Evolutionary conservation across 2,797 vertebrate genomes (phyloP).

Genomic region (Enoplosus armatus): DNA sequence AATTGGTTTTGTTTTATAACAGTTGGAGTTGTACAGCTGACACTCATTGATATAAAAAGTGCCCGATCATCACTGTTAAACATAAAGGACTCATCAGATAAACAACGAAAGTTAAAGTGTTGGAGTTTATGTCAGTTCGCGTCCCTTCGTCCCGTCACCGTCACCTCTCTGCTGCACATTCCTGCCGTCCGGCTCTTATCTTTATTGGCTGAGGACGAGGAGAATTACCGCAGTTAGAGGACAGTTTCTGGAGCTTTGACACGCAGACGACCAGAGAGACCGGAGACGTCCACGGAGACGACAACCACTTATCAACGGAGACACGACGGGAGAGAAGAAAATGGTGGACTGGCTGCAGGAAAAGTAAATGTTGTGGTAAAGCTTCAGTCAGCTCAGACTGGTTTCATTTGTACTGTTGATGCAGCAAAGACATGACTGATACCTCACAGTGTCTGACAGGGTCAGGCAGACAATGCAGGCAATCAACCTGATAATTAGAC

Average conservation of each 20-base stretch:
- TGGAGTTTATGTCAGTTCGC: constrained; percentile 46
- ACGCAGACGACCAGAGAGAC: constrained; percentile 49
- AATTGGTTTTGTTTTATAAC: too few relatives aligned
- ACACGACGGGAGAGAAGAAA: constrained; percentile 34
- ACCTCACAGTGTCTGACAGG: too few relatives aligned
- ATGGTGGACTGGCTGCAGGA: too few relatives aligned
- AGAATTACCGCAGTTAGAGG: constrained; percentile 66
- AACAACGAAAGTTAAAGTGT: constrained; percentile 28
- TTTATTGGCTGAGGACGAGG: constrained; percentile 81
- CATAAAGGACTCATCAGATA: neutral
- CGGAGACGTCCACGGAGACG: constrained; percentile 48
- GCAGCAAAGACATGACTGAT: too few relatives aligned
- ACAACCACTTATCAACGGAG: constrained; percentile 56
- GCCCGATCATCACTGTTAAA: neutral
- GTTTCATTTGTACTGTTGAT: too few relatives aligned
- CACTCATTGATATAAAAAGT: neutral
- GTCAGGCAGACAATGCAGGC: too few relatives aligned
- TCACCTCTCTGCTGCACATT: constrained; percentile 75
- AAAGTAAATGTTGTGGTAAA: too few relatives aligned
- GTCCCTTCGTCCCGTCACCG: constrained; percentile 60
- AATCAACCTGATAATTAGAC: too few relatives aligned
- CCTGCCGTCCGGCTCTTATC: constrained; percentile 78
- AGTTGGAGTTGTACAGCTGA: neutral
- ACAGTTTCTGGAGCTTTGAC: constrained; percentile 54
- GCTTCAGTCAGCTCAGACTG: too few relatives aligned